Base-by-base conservation (phyloP, 2,888 invertebrate genomes). In the Hipparchia semele region DNA sequence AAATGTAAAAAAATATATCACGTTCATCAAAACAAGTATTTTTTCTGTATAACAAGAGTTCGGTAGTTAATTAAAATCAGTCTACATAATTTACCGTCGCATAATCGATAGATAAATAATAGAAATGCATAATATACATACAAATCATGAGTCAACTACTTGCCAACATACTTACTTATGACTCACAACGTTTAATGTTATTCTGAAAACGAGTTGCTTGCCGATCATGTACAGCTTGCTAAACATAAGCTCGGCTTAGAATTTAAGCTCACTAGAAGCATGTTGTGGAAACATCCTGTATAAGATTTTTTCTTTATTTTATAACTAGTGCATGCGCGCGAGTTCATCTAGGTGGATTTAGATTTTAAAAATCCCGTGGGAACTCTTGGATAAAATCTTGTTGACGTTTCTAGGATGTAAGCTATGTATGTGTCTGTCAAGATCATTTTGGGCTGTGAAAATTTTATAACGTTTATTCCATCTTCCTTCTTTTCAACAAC, bases 201-300 rank as follows among this genome's bases (percentile, higher is more conserved):
- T 76, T 76, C 74, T 76, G 72, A 74, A 75, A 74, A 74, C 76
- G 68, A 76, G 76, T 74, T 74, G 69, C 73, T 66, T 68, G 51
- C 70, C 65, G 70, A 71, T 73, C 73, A 73, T 74, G 69, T 67
- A 70, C 51, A 73, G 54, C 70, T 74, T 68, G 60, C 68, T 72
- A 72, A 70, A 69, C 61, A 60, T 60, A 68, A 74, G 70, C 71
- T 62, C 62, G 64, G 72, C 54, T 61, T 58, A 73, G 70, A 67
- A 12, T 65, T 72, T 49, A 68, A 59, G 66, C 60, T 71, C 46
- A 33, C 68, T 68, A 49, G 56, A 59, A 9, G 33, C 51, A 33
- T 33, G 33, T 68, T 59, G 33, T 68, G 13, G 59, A 59, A 68
- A 68, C 59, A 68, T 68, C 49, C 67, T 67, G 67, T 58, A n/a